phyloP scores from a whole-genome alignment of 1,140 invertebrate genomes.

The Drosophila bocqueti region DNA sequence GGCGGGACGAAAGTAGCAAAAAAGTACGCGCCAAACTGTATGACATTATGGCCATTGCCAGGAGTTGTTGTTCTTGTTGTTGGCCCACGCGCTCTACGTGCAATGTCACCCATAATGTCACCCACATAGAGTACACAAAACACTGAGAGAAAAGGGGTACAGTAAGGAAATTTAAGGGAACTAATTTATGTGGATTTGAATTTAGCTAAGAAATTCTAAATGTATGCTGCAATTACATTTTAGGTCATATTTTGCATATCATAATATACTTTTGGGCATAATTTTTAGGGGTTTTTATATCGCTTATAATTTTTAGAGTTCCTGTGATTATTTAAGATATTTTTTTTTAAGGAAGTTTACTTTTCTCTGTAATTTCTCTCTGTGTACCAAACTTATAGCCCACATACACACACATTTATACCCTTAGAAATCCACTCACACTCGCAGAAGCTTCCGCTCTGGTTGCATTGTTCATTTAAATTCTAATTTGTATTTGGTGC shows the following conservation, averaged over 20 bases:
- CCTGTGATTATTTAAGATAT: not conserved
- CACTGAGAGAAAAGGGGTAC: not conserved
- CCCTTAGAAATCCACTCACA: conserved; percentile 44
- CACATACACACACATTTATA: conserved; percentile 2
- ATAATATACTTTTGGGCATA: not conserved
- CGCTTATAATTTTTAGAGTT: not conserved
- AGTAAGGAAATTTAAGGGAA: not conserved
- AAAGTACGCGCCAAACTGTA: conserved; percentile 72
- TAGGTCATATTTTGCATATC: not conserved
- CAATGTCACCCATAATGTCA: conserved; percentile 59
- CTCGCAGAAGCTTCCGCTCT: conserved; percentile 67
- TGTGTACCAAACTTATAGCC: conserved; percentile 16
- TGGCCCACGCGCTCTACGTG: conserved; percentile 56
- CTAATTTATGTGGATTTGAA: too few relatives aligned
- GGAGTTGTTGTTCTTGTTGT: conserved; percentile 31
- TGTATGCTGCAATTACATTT: too few relatives aligned
- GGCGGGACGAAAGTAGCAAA: conserved; percentile 18
- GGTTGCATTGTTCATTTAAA: conserved; percentile 83
- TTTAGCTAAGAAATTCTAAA: not conserved
- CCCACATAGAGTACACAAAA: conserved; percentile 19
- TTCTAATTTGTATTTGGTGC: conserved; percentile 82
- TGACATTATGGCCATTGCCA: conserved; percentile 77
- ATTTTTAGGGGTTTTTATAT: not conserved
- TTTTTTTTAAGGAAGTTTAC: not conserved
- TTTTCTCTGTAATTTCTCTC: not conserved